Evolutionary conservation across 2,797 vertebrate species (phyloP), one percentile per base, ranked within the genome.

Genomic region (Scolopax bukidnonensis): DNA sequence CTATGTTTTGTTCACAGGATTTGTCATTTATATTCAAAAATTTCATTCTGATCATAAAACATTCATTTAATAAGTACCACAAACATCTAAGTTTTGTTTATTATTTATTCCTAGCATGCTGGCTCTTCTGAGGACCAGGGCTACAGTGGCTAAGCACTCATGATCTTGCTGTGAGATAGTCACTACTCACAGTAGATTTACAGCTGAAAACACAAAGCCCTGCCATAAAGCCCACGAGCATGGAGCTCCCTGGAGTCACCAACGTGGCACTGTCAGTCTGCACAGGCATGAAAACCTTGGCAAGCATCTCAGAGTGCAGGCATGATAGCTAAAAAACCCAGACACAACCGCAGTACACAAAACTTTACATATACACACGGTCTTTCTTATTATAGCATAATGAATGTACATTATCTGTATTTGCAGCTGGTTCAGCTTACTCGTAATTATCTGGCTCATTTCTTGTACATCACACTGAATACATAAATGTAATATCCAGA

Each of bases 351-450:
- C n/a, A 69, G 23, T 30, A 38, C 67, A n/a, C 12, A 87, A 86
- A 76, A 32, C 70, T 84, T 86, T 59, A 73, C 41, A 48, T 48
- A 68, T 0, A 5, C 30, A 33, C 40, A 30, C 0, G 7, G 25
- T 70, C 33, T 47, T 47, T 84, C 54, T 71, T 69, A 75, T 67
- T 91, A 84, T 7, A 67, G 23, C 2, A 1, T 56, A 90, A 88
- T 82, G 83, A 94, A 95, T 76, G 84, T 78, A 75, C 63, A 51
- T 94, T 91, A 93, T 93, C 76, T 95, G 32, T 59, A 78, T 89
- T 88, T 95, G 90, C 85, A 95, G 94, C 77, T 95, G 94, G 80
- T 94, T 93, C 87, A 65, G 70, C 59, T 95, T 88, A 79, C 59
- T 80, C 1, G 1, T 78, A 86, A 95, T 97, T 95, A 93, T 56